Percentiles rank a stretch among this genome's conserved stretches.
These are phyloP conservation scores for Megalurothrips usitatus DNA, from an alignment of 2,888 invertebrate species.

Conservation along the genomic window DNA sequence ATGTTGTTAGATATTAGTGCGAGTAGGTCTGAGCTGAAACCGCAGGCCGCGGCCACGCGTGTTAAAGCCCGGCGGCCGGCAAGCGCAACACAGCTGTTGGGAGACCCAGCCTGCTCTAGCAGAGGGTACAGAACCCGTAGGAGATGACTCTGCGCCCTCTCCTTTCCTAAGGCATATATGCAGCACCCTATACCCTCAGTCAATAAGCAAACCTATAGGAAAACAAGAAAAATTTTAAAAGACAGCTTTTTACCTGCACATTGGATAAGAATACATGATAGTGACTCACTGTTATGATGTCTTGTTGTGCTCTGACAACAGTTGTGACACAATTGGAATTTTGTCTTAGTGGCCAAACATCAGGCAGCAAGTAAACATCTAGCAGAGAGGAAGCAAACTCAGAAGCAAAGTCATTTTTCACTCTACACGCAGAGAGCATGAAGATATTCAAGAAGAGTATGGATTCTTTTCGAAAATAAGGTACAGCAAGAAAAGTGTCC, in stretches of 20 bases:
- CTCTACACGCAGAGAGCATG: background rate
- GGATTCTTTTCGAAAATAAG: background rate
- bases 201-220: background rate
- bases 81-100: background rate
- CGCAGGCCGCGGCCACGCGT: background rate
- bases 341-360: background rate
- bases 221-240: background rate
- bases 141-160: background rate
- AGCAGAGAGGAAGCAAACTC: background rate
- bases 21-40: background rate
- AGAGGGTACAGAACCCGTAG: background rate
- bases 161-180: background rate
- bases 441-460: background rate
- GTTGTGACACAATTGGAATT: background rate
- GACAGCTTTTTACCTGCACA: background rate
- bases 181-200: background rate
- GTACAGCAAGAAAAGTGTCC: background rate
- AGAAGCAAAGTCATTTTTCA: background rate
- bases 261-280: background rate
- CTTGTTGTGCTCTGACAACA: background rate
- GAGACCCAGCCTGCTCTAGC: background rate
- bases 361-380: background rate
- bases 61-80: background rate
- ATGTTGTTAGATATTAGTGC: background rate
- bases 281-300: background rate